phyloP scores from a whole-genome alignment of 2,113 vertebrate genomes.

The Macrotus californicus region DNA sequence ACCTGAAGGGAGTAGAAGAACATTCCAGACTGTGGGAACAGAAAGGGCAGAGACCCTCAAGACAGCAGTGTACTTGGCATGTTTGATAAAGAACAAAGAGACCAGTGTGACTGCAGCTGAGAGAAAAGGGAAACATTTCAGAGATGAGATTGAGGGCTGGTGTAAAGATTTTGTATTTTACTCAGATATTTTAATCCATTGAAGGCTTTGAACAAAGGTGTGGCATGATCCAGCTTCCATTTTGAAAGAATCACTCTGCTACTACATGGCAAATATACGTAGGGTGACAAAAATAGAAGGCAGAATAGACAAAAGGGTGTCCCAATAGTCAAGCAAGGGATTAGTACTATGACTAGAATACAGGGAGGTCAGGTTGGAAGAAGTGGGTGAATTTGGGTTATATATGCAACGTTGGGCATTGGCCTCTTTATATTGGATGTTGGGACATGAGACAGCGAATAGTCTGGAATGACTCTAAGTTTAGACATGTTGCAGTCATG shows the following conservation, averaged over 20 bases:
- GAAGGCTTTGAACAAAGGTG: not conserved
- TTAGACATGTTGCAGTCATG: not conserved
- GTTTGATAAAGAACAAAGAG: not conserved
- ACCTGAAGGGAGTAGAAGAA: not conserved
- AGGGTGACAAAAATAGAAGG: not conserved
- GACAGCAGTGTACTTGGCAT: not conserved
- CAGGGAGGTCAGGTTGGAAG: not conserved
- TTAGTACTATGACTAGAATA: not conserved
- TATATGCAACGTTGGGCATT: not conserved
- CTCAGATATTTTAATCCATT: not conserved
- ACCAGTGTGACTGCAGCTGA: not conserved
- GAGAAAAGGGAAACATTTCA: not conserved
- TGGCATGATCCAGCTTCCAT: not conserved
- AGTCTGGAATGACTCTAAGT: not conserved
- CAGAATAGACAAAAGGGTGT: not conserved
- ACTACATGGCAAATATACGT: not conserved
- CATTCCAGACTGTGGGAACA: not conserved
- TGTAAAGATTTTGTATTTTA: not conserved
- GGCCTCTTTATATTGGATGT: not conserved
- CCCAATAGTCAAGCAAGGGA: not conserved
- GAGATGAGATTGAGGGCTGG: not conserved
- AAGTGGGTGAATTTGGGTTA: not conserved
- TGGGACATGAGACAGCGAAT: not conserved
- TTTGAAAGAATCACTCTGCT: not conserved
- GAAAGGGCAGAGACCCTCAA: not conserved